Base-by-base conservation (phyloP, 2,888 invertebrate genomes). In the Pristionchus entomophagus region DNA sequence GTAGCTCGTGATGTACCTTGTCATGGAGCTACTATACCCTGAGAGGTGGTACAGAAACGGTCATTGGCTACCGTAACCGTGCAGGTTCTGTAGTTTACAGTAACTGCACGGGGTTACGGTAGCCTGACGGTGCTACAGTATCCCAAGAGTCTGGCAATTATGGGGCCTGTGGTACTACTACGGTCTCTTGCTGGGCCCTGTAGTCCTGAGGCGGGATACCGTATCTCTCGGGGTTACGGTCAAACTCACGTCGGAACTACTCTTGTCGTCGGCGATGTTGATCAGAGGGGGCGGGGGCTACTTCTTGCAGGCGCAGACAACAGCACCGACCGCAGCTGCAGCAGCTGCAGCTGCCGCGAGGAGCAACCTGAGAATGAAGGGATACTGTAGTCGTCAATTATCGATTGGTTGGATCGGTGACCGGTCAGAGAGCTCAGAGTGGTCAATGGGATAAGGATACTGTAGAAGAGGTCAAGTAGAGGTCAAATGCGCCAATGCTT, bases 291-390 rank as follows among this genome's bases (percentile, higher is more conserved):
- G 6, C 65, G 26, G 26, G 22, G 65, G 65, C 38, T 35, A 19
- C 65, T 69, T 69, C 65, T 69, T 69, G 65, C 65, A 22, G 38
- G 35, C 32, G 22, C 65, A 35, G 17, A 38, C 22, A 2, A 62
- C 62, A n/a, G 62, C n/a, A 32, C 22, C 38, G 22, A 35, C 19
- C 38, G 65, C 38, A 10, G 62, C 62, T 8, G 65, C 65, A 14
- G 65, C 22, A 10, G 65, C 65, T 12, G 65, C 65, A 12, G 65
- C 38, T 35, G 32, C 35, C 29, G 38, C 35, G 35, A 69, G 65
- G 22, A 69, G 35, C 38, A 69, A 38, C 65, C 65, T 69, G 65
- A n/a, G n/a, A n/a, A n/a, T n/a, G n/a, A n/a, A n/a, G n/a, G n/a
- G n/a, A n/a, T n/a, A n/a, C n/a, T n/a, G n/a, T n/a, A n/a, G n/a